Percentiles rank a stretch among this genome's conserved stretches.
Conservation (phyloP, 2,888 invertebrate genomes). For the Orchesellides sinensis region DNA sequence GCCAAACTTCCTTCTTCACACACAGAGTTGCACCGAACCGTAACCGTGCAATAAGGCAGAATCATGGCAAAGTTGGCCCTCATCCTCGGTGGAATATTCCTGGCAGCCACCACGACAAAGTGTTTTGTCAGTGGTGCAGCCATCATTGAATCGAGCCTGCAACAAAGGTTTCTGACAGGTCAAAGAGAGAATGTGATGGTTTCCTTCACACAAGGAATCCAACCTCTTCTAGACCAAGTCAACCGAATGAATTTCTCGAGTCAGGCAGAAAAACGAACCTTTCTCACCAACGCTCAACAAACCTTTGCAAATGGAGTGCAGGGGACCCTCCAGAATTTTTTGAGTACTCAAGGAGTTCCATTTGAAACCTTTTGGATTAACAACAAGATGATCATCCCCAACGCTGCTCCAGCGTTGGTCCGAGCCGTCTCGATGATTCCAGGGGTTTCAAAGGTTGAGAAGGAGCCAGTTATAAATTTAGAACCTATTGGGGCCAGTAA, state of each 20-base stretch:
- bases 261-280: not conserved
- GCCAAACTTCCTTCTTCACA: no score
- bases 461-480: slow-evolving; percentile 6
- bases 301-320: not conserved
- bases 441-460: slow-evolving; percentile 18
- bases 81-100: not conserved
- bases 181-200: slow-evolving; percentile 41
- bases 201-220: slow-evolving; percentile 29
- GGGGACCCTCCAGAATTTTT: slow-evolving; percentile 2
- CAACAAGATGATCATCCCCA: slow-evolving; percentile 24
- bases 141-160: slow-evolving; percentile 25
- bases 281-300: slow-evolving; percentile 37
- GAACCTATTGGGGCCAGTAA: not conserved
- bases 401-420: not conserved
- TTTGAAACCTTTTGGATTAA: slow-evolving; percentile 38
- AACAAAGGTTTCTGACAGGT: not conserved
- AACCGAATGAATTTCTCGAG: slow-evolving; percentile 22
- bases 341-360: slow-evolving; percentile 10
- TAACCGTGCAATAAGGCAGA: no score
- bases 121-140: not conserved
- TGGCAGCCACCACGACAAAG: not conserved
- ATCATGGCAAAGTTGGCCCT: not conserved
- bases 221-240: slow-evolving; percentile 31
- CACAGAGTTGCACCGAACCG: no score
- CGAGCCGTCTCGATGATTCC: slow-evolving; percentile 3